Conservation (phyloP, 2,797 vertebrate genomes). For the Eulemur albifrons region DNA sequence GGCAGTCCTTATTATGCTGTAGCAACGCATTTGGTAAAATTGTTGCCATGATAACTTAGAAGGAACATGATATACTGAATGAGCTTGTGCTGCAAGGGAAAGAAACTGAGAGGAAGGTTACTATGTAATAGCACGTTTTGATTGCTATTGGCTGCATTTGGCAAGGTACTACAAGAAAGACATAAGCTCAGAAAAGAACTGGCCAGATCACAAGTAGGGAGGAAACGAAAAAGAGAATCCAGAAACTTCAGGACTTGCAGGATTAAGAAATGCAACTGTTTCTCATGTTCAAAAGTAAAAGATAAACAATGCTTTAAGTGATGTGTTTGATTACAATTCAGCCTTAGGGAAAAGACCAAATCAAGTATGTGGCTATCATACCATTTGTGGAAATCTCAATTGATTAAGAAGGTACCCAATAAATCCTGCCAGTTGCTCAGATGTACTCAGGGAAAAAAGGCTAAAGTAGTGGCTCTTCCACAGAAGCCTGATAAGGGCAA, state of each 20-base stretch:
- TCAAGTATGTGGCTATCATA: neutral
- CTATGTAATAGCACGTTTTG: neutral
- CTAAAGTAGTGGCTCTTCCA: neutral
- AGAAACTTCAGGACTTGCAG: slow-evolving; percentile 23
- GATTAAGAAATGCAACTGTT: slow-evolving; percentile 29
- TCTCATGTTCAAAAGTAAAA: slow-evolving; percentile 49
- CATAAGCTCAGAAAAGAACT: neutral
- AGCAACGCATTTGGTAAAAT: neutral
- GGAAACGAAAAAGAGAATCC: slow-evolving; percentile 33
- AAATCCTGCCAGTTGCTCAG: slow-evolving; percentile 52
- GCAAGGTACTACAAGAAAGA: neutral
- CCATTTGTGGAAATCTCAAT: neutral
- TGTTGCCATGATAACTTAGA: neutral
- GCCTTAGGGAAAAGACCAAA: slow-evolving; percentile 31
- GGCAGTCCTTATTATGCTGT: neutral
- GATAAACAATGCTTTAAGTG: slow-evolving; percentile 44
- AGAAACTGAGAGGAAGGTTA: slow-evolving; percentile 16
- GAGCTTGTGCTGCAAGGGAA: neutral
- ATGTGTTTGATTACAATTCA: slow-evolving; percentile 33
- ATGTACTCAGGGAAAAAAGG: neutral
- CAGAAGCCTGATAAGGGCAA: neutral
- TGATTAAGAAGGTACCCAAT: slow-evolving; percentile 28
- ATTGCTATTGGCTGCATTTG: neutral
- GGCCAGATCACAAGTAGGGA: neutral
- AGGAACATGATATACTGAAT: neutral